A percentile compares a stretch with the other conserved stretches of the same genome.
These are phyloP conservation scores for Pampusana beccarii DNA, from an alignment of 2,113 vertebrate genomes.

Conservation along the genomic window DNA sequence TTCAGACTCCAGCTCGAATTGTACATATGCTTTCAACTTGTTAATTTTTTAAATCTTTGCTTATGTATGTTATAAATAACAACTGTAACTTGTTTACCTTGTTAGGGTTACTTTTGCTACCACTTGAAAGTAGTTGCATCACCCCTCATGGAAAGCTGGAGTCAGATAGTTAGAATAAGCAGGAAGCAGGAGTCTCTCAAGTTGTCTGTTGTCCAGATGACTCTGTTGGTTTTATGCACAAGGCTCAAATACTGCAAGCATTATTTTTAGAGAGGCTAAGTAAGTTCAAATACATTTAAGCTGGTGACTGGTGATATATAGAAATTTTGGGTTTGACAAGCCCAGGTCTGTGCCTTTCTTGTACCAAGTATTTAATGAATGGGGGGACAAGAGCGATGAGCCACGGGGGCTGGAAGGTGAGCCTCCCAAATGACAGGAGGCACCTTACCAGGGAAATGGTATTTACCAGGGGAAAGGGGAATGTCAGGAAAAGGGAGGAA, in stretches of 20 bases:
- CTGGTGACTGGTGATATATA: not conserved
- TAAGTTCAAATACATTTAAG: not conserved
- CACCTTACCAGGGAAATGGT: not conserved
- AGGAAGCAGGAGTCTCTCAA: not conserved
- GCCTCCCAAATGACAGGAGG: not conserved
- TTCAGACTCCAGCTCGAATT: not conserved
- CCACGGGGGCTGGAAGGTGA: not conserved
- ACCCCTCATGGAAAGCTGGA: not conserved
- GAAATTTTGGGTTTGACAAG: not conserved
- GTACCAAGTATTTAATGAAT: not conserved
- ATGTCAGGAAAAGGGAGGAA: not conserved
- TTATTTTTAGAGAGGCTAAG: not conserved
- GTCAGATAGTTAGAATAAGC: not conserved
- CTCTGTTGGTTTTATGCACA: not conserved
- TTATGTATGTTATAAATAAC: not conserved
- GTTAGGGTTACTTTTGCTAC: not conserved
- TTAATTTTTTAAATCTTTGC: not conserved
- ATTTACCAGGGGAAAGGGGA: not conserved
- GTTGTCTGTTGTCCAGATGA: not conserved
- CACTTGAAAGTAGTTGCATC: not conserved
- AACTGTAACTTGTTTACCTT: not conserved
- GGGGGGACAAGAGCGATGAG: accelerated
- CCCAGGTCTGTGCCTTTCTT: not conserved
- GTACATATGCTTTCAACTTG: not conserved
- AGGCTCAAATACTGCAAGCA: not conserved